These are phyloP conservation scores for Zygaena filipendulae DNA, from an alignment of 2,888 invertebrate species.

Conservation along the genomic window DNA sequence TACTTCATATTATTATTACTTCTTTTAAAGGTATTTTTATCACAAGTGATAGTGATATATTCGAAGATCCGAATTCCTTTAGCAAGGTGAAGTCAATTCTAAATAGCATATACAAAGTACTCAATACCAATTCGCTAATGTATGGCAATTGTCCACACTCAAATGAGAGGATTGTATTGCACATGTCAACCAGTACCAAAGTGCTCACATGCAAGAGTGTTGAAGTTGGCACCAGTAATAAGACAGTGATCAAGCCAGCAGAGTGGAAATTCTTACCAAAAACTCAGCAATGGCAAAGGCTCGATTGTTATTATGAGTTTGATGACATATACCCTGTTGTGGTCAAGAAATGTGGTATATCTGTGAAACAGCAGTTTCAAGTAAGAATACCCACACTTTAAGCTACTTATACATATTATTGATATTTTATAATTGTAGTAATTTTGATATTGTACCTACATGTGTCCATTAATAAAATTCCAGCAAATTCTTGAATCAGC, in stretches of 20 bases:
- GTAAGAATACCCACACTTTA: conserved; percentile 54
- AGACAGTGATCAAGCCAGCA: conserved; percentile 70
- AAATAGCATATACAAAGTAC: conserved; percentile 63
- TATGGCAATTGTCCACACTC: conserved; percentile 64
- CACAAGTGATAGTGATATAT: conserved; percentile 73
- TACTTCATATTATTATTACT: too few species aligned
- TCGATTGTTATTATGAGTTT: conserved; percentile 81
- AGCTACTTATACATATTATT: neutral
- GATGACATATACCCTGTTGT: conserved; percentile 79
- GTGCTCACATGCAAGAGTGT: conserved; percentile 73
- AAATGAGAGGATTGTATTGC: conserved; percentile 74
- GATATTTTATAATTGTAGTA: neutral
- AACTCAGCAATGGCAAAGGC: conserved; percentile 77
- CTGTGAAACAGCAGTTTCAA: conserved; percentile 76
- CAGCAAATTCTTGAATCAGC: conserved; percentile 72
- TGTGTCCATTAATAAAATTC: too few species aligned
- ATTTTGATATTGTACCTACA: neutral
- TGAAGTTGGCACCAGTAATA: conserved; percentile 55
- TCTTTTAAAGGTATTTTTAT: conserved; percentile 83
- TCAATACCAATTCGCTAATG: conserved; percentile 67
- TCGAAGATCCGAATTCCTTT: conserved; percentile 65
- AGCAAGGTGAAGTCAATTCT: conserved; percentile 70
- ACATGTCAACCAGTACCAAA: conserved; percentile 63
- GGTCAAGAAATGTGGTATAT: conserved; percentile 69
- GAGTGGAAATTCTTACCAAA: conserved; percentile 83